Base-by-base conservation (phyloP, 1,140 invertebrate species). In the Drosophila tsacasi region DNA sequence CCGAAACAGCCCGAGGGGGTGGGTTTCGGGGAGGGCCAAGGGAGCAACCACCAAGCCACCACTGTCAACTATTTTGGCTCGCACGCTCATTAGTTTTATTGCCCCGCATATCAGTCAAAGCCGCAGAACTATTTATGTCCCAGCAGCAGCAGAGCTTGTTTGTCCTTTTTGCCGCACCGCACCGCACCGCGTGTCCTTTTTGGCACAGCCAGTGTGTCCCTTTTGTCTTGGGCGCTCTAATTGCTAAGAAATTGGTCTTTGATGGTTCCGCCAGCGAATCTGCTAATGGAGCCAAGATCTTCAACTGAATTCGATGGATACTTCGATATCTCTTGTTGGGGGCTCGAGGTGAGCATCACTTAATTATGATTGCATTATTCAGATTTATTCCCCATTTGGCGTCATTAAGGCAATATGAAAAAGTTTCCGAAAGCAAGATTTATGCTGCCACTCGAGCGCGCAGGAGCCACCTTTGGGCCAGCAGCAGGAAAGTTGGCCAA, bases 61-160 rank as follows among this genome's bases (percentile, higher is more conserved):
- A 82, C 61, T 68, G 77, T 54, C 84, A 90, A 89, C 74, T 89
- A 82, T 73, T 90, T 85, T 85, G 86, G 75, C 81, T 89, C 84
- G 89, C 76, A 85, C 83, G 91, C 91, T 92, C 91, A 92, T 92
- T 92, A 92, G 91, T 92, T 92, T 92, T 92, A 92, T 92, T 92
- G 81, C 83, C 63, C 64, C 67, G 87, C 90, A 81, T 90, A 91
- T 91, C 90, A 91, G 90, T 91, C 90, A 91, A 92, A 91, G 90
- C 90, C 90, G 81, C 90, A 91, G 77, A 91, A 91, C 86, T 90
- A 90, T 90, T 90, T 90, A 76, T 84, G 78, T 66, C 44, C 49
- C 47, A 37, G 32, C n/a, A n/a, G n/a, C 8, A 17, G 19, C 8
- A 10, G 8, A 40, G 61, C 44, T 35, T 52, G 13, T 23, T 39